phyloP scores from a whole-genome alignment of 2,113 vertebrate genomes.

The Hemicordylus capensis region DNA sequence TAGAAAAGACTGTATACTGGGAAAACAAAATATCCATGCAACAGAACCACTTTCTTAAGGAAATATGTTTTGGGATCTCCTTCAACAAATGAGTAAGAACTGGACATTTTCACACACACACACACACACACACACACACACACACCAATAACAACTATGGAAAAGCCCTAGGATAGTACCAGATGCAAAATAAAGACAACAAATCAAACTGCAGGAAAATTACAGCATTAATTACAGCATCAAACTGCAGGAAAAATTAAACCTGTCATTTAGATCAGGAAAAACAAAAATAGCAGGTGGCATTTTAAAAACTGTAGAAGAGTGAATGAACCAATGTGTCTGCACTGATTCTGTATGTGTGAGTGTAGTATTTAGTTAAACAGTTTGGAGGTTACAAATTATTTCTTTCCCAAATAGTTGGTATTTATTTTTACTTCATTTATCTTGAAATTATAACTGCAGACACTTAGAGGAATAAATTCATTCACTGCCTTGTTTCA shows the following conservation, averaged over 20 bases:
- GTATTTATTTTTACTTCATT: constrained; percentile 66
- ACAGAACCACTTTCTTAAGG: not conserved
- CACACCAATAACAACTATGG: not conserved
- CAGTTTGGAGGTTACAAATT: constrained; percentile 32
- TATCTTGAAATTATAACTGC: constrained; percentile 62
- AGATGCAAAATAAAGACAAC: not conserved
- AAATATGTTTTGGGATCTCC: not conserved
- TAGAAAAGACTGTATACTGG: not conserved
- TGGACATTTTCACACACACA: not conserved
- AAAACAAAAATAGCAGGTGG: not conserved
- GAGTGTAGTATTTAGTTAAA: constrained; percentile 67
- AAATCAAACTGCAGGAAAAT: not conserved
- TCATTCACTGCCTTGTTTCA: constrained; percentile 46
- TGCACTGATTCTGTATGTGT: constrained; percentile 65
- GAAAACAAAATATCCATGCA: not conserved
- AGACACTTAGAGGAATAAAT: constrained; percentile 64
- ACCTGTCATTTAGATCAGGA: not conserved
- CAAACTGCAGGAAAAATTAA: too few species aligned
- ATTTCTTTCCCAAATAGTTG: constrained; percentile 67
- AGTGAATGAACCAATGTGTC: constrained; percentile 26
- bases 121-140: not conserved
- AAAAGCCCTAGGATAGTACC: not conserved
- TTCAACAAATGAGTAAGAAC: not conserved
- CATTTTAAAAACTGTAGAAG: not conserved
- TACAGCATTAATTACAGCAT: not conserved